Conservation (phyloP, 2,888 invertebrate genomes). For the Papilio demoleus region DNA sequence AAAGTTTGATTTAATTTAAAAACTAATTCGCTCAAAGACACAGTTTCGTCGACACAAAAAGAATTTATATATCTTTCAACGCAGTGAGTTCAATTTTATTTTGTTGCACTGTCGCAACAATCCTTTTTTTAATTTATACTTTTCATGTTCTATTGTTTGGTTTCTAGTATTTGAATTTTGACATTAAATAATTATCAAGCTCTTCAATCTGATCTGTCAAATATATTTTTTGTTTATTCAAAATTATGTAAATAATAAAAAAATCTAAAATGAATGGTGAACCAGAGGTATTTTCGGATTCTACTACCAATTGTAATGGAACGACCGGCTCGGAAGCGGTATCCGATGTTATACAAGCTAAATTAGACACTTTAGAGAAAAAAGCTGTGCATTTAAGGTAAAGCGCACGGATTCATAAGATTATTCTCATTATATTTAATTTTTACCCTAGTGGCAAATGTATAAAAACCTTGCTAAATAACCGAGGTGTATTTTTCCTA, state of each 20-base stretch:
- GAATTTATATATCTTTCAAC: background rate
- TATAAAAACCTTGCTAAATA: too few relatives aligned
- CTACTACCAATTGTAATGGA: constrained; percentile 69
- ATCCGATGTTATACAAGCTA: constrained; percentile 72
- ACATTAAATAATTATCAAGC: constrained; percentile 29
- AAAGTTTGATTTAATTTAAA: background rate
- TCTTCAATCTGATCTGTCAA: constrained; percentile 32
- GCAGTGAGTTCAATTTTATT: constrained; percentile 1
- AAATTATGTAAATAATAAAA: constrained; percentile 57
- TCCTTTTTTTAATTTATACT: constrained; percentile 20
- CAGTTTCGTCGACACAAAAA: background rate
- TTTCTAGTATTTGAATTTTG: constrained; percentile 31
- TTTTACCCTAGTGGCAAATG: too few relatives aligned
- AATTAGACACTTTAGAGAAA: constrained; percentile 75
- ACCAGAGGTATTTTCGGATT: constrained; percentile 71
- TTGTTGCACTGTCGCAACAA: constrained; percentile 7
- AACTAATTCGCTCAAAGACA: background rate
- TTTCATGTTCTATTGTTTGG: constrained; percentile 34
- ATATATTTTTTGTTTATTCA: constrained; percentile 51
- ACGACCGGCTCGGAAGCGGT: constrained; percentile 66
- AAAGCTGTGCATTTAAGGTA: constrained; percentile 78
- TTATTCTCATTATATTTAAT: too few relatives aligned
- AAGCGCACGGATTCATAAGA: background rate
- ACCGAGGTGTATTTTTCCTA: too few relatives aligned
- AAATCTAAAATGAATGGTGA: constrained; percentile 69